phyloP scores from a whole-genome alignment of 2,888 invertebrate genomes.

The Argynnis bischoffii region DNA sequence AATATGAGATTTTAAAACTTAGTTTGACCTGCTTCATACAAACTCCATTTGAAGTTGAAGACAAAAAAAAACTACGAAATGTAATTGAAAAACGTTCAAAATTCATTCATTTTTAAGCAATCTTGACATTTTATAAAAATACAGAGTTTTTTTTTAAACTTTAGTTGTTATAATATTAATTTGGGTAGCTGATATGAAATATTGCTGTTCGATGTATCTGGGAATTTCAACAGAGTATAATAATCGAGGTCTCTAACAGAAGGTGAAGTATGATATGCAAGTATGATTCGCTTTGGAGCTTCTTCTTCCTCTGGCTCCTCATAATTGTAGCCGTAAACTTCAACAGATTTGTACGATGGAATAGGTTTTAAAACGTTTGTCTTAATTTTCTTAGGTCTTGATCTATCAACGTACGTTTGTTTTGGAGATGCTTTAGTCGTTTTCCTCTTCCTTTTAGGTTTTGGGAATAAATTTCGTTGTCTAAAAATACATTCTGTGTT shows the following conservation, averaged over 20 bases:
- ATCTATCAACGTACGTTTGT: not conserved
- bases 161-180: no score
- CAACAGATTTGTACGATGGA: slow-evolving; percentile 50
- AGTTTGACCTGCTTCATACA: no score
- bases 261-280: slow-evolving; percentile 40
- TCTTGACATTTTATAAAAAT: no score
- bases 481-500: slow-evolving; percentile 48
- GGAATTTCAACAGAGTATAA: slow-evolving; percentile 8
- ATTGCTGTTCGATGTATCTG: not conserved
- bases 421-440: slow-evolving; percentile 12
- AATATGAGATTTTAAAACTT: no score
- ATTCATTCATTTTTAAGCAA: no score
- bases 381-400: not conserved
- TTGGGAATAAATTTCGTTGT: slow-evolving; percentile 48
- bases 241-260: slow-evolving; percentile 24
- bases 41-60: no score
- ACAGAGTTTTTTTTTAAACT: no score
- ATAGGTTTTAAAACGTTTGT: not conserved
- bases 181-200: not conserved
- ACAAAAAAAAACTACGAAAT: no score
- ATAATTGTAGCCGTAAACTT: slow-evolving; percentile 53
- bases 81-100: no score
- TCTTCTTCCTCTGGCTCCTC: slow-evolving; percentile 35
- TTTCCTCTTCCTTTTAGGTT: slow-evolving; percentile 38
- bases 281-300: slow-evolving; percentile 29